phyloP scores from a whole-genome alignment of 2,113 vertebrate species.

The Poeciliopsis turrubarensis region DNA sequence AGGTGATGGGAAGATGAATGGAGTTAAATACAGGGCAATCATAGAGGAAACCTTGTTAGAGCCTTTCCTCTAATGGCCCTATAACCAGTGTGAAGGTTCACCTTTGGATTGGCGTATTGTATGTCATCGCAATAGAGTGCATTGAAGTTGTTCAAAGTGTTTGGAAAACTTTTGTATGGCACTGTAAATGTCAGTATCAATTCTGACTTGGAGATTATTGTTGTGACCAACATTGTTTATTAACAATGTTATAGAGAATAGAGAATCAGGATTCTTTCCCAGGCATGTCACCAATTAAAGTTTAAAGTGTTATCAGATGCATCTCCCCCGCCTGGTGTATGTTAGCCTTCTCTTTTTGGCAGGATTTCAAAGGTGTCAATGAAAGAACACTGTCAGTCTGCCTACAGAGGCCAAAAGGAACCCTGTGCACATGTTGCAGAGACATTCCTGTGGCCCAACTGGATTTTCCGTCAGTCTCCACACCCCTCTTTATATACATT shows the following conservation, averaged over 20 bases:
- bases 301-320: conserved; percentile 14
- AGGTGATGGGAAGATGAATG: neutral
- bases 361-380: conserved; percentile 54
- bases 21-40: neutral
- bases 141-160: neutral
- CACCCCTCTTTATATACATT: conserved; percentile 51
- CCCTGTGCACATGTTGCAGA: conserved; percentile 63
- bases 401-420: conserved; percentile 26
- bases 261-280: conserved; percentile 15
- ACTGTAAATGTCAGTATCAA: neutral
- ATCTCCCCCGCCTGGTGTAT: conserved; percentile 35
- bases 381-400: conserved; percentile 66
- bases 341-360: conserved; percentile 29
- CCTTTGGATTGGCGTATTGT: no score
- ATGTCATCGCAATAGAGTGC: no score
- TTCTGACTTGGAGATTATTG: neutral
- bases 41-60: neutral
- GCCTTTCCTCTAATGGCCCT: no score
- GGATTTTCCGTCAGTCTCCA: conserved; percentile 63
- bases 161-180: no score
- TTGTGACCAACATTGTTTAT: neutral
- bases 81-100: no score
- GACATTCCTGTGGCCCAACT: conserved; percentile 72
- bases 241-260: neutral
- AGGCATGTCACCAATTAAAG: conserved; percentile 30